Base-by-base conservation (phyloP, 2,888 invertebrate genomes). In the Synergus gifuensis region DNA sequence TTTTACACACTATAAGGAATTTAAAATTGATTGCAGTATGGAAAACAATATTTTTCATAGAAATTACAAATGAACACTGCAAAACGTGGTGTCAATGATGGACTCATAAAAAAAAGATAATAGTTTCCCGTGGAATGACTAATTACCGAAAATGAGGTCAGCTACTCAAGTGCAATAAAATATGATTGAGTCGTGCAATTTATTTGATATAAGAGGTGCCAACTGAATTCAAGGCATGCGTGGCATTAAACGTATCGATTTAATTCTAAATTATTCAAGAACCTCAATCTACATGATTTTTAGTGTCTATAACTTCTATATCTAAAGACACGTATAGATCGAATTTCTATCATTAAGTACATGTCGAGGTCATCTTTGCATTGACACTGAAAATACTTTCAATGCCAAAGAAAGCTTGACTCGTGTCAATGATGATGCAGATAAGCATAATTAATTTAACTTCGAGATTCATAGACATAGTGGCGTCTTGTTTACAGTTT, bases 241-340 rank as follows among this genome's bases (percentile, higher is more conserved):
- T 62, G 79, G 36, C 83, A 81, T 80, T 83, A 77, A 22, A 28
- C 54, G 16, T 44, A 81, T 81, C 54, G 83, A 81, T 81, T 81
- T 40, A 18, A 9, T 16, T 49, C 78, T 82, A 69, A 82, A 80
- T 83, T 80, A 82, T 82, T 83, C 73, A 80, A 12, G 28, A 40
- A 12, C n/a, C 46, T 49, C 66, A 49, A 78, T 49, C 8, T 36
- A 54, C n/a, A 36, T 18, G 54, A 11, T 18, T 73, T 28, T 54
- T 40, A 67, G 7, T 58, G 22, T 22, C 49, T 73, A 16, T 40
- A 54, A 73, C 36, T 54, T 36, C 28, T 49, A 40, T n/a, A 49
- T 36, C 54, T 73, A 49, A 73, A 73, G 73, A 36, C 54, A 58
- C n/a, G 3, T 49, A 49, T n/a, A 40, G 12, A 36, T 36, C 11